Evolutionary conservation across 2,113 vertebrate species (phyloP).

Genomic region (Tor tambroides): DNA sequence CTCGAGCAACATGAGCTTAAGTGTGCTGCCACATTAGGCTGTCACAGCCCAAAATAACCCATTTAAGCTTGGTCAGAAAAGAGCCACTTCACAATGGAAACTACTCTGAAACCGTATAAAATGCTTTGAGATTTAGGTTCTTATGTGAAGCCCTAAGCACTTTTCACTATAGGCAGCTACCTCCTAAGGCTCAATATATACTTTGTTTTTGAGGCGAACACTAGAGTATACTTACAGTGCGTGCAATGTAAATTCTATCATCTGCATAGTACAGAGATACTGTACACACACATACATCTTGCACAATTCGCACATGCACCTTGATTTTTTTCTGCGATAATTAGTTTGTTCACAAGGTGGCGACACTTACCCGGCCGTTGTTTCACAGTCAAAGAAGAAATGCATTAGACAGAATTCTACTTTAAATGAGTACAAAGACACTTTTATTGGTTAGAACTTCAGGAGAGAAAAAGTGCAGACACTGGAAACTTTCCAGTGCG

Average conservation of each 20-base stretch:
- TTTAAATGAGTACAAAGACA: neutral
- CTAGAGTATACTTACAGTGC: neutral
- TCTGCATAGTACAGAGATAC: neutral
- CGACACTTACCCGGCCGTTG: too few species aligned
- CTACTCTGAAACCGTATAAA: neutral
- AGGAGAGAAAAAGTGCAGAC: neutral
- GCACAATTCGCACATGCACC: too few species aligned
- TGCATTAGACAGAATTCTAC: too few species aligned
- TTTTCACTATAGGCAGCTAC: neutral
- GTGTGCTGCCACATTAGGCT: conserved; percentile 14
- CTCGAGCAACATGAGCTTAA: conserved; percentile 18
- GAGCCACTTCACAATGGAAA: neutral
- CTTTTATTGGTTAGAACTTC: neutral
- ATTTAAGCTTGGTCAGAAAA: neutral
- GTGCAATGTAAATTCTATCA: neutral
- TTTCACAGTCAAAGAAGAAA: too few species aligned
- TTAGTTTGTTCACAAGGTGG: too few species aligned
- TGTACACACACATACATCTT: neutral
- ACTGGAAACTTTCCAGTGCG: too few species aligned
- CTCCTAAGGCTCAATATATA: neutral
- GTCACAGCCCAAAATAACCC: conserved; percentile 15
- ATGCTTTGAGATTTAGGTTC: neutral
- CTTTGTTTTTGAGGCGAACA: neutral
- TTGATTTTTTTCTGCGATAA: too few species aligned
- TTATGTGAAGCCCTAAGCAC: neutral